Evolutionary conservation across 2,888 invertebrate genomes (phyloP).

Genomic region (Agrenia bidenticulata): DNA sequence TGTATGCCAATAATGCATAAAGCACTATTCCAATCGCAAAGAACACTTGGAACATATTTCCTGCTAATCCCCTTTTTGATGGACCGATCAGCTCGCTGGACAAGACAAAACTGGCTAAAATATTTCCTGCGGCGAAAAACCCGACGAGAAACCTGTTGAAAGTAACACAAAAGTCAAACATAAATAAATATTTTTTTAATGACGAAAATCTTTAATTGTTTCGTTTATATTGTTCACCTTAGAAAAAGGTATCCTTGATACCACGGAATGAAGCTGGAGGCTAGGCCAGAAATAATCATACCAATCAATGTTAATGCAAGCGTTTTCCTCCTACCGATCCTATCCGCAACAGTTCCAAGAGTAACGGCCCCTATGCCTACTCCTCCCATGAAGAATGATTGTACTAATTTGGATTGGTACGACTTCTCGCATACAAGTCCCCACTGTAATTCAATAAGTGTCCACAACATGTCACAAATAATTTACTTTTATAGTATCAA

Average conservation of each 20-base stretch:
- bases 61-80: constrained; percentile 48
- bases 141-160: constrained; percentile 41
- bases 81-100: constrained; percentile 50
- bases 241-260: constrained; percentile 36
- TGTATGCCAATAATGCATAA: constrained; percentile 47
- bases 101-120: constrained; percentile 48
- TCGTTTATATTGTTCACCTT: constrained; percentile 27
- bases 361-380: constrained; percentile 53
- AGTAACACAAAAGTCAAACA: not conserved
- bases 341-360: constrained; percentile 52
- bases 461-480: no score
- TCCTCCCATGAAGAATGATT: constrained; percentile 54
- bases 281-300: constrained; percentile 48
- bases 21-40: constrained; percentile 53
- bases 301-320: constrained; percentile 50
- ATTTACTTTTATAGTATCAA: constrained; percentile 7
- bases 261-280: constrained; percentile 46
- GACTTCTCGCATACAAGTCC: constrained; percentile 52
- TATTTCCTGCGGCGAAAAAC: constrained; percentile 48
- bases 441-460: constrained; percentile 51
- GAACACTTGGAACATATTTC: constrained; percentile 51
- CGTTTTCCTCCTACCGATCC: constrained; percentile 48
- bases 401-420: constrained; percentile 51
- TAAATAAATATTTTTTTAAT: not conserved
- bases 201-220: constrained; percentile 8